phyloP scores from a whole-genome alignment of 35 echinoderm and acorn worm species.

The Ptychodera flava region DNA sequence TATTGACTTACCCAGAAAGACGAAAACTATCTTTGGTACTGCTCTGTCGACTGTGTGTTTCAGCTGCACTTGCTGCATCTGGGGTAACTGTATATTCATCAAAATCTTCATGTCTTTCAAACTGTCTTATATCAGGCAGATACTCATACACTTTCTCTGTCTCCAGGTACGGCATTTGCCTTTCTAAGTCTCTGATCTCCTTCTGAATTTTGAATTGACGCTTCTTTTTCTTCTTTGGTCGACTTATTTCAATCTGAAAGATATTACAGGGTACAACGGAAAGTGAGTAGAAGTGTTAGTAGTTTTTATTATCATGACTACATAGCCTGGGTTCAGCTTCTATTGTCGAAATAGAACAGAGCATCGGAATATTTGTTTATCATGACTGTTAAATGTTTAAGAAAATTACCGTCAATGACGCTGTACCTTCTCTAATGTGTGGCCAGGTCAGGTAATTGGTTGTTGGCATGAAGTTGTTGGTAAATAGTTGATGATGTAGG shows the following conservation, averaged over 20 bases:
- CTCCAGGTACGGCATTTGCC: conserved; percentile 69
- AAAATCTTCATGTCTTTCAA: conserved; percentile 21
- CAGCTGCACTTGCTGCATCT: conserved; percentile 11
- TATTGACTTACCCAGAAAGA: background rate
- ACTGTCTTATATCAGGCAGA: conserved; percentile 57
- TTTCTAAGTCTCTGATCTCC: conserved; percentile 77
- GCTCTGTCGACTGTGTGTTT: background rate
- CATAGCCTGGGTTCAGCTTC: too few species aligned
- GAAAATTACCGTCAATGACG: too few species aligned
- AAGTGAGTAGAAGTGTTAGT: too few species aligned
- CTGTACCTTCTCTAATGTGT: too few species aligned
- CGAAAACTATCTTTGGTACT: background rate
- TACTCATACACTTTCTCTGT: conserved; percentile 70
- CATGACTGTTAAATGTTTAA: too few species aligned
- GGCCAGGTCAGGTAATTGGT: too few species aligned
- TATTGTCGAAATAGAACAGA: too few species aligned
- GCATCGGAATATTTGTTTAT: too few species aligned
- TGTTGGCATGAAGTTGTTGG: too few species aligned
- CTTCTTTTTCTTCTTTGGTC: conserved; percentile 63
- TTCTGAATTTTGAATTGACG: conserved; percentile 47
- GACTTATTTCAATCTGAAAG: conserved; percentile 84
- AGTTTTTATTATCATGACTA: too few species aligned
- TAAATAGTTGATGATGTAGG: too few species aligned
- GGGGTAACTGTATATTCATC: background rate
- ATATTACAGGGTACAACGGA: background rate